These are phyloP conservation scores for Anoplius nigerrimus DNA, from an alignment of 2,888 invertebrate genomes.

Conservation along the genomic window DNA sequence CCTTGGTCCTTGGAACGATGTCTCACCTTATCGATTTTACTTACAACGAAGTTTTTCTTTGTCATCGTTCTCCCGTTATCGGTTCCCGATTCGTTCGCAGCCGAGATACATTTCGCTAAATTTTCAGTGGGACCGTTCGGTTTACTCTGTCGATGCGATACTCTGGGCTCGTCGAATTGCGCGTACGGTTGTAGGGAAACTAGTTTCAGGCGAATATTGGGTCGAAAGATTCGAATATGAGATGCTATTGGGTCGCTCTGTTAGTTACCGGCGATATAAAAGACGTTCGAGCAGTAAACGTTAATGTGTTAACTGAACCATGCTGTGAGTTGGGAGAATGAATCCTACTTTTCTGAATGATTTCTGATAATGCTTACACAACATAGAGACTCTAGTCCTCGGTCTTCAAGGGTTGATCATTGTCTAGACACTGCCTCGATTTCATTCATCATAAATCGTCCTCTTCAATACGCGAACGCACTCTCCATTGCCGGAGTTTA, in stretches of 20 bases:
- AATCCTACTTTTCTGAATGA: no score
- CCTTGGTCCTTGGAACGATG: constrained; percentile 47
- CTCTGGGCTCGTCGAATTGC: not conserved
- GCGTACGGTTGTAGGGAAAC: no score
- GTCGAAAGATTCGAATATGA: no score
- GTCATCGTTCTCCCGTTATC: constrained; percentile 33
- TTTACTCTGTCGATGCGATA: not conserved
- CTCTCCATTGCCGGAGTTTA: no score
- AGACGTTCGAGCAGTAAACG: no score
- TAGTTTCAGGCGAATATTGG: no score
- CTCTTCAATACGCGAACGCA: no score
- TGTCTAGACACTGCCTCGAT: not conserved
- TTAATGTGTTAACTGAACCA: no score
- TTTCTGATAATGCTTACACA: no score
- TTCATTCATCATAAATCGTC: not conserved
- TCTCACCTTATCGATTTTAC: constrained; percentile 59
- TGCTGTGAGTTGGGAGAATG: no score
- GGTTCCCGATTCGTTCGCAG: not conserved
- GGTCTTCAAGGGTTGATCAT: not conserved
- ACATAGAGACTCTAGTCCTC: not conserved
- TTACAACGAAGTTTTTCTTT: constrained; percentile 54
- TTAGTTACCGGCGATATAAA: no score
- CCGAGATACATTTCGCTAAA: not conserved
- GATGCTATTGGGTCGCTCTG: no score
- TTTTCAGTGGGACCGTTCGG: not conserved